Conservation (phyloP, 2,113 vertebrate genomes). For the Pimephales promelas region DNA sequence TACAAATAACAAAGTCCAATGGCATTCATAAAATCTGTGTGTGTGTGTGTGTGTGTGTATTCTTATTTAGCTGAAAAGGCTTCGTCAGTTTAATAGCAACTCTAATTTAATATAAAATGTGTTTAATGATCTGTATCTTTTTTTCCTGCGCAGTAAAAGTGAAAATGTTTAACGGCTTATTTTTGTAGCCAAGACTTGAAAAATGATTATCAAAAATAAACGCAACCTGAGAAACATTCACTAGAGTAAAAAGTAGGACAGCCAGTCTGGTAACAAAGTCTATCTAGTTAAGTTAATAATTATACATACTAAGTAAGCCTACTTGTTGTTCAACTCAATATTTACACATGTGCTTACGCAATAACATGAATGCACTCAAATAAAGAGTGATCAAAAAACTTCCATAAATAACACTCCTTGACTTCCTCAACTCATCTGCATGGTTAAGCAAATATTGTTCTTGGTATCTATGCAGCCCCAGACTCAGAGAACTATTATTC, state of each 20-base stretch:
- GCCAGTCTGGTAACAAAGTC: not conserved
- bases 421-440: not conserved
- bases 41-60: no score
- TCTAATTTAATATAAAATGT: not conserved
- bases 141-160: not conserved
- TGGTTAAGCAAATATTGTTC: constrained; percentile 9
- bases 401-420: constrained; percentile 5
- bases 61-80: not conserved
- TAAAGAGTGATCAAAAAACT: constrained; percentile 1
- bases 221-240: not conserved
- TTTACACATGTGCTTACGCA: constrained; percentile 20
- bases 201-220: constrained; percentile 1
- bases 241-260: not conserved
- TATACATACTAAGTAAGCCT: not conserved
- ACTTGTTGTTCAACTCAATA: constrained; percentile 1
- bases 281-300: constrained; percentile 10
- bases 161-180: not conserved
- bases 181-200: not conserved
- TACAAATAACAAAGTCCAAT: constrained; percentile 46
- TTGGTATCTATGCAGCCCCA: not conserved
- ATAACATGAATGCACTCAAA: constrained; percentile 5
- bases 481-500: not conserved
- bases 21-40: constrained; percentile 25
- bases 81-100: not conserved
- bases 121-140: not conserved